Conservation (phyloP, 1,140 invertebrate genomes). For the Drosophila watanabei region DNA sequence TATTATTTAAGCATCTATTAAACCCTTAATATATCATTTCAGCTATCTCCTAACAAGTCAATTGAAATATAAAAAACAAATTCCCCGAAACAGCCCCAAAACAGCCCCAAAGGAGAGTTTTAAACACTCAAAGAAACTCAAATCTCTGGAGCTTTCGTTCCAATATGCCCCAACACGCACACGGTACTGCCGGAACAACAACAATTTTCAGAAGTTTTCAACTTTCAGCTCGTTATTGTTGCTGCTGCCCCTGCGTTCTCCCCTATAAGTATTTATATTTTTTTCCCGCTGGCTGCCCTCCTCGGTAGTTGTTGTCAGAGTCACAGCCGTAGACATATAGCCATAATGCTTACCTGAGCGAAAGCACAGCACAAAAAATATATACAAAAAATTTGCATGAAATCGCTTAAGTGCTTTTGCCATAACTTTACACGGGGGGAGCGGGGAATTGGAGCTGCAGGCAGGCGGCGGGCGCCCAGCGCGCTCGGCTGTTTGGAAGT, state of each 20-base stretch:
- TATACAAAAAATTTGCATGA: slow-evolving; percentile 69
- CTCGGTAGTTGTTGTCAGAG: slow-evolving; percentile 48
- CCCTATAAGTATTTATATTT: slow-evolving; percentile 42
- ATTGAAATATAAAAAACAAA: background rate
- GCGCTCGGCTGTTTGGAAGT: slow-evolving; percentile 29
- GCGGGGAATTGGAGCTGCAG: slow-evolving; percentile 5
- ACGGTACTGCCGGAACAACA: slow-evolving; percentile 16
- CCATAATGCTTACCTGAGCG: slow-evolving; percentile 81
- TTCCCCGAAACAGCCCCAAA: background rate
- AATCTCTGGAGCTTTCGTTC: slow-evolving; percentile 4
- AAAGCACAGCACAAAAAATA: slow-evolving; percentile 51
- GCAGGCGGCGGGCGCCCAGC: slow-evolving; percentile 1
- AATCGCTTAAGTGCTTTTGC: slow-evolving; percentile 79
- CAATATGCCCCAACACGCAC: slow-evolving; percentile 26
- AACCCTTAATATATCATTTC: background rate
- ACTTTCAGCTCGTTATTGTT: slow-evolving; percentile 51
- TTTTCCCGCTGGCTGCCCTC: slow-evolving; percentile 25
- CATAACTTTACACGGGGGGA: slow-evolving; percentile 56
- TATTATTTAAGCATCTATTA: background rate
- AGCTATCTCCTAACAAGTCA: background rate
- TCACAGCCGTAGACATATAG: slow-evolving; percentile 67
- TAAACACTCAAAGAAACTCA: slow-evolving; percentile 1
- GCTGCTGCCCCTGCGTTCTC: slow-evolving; percentile 3
- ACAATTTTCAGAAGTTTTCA: slow-evolving; percentile 53
- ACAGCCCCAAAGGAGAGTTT: background rate